phyloP scores from a whole-genome alignment of 1,140 invertebrate species.

The Habropoda laboriosa region DNA sequence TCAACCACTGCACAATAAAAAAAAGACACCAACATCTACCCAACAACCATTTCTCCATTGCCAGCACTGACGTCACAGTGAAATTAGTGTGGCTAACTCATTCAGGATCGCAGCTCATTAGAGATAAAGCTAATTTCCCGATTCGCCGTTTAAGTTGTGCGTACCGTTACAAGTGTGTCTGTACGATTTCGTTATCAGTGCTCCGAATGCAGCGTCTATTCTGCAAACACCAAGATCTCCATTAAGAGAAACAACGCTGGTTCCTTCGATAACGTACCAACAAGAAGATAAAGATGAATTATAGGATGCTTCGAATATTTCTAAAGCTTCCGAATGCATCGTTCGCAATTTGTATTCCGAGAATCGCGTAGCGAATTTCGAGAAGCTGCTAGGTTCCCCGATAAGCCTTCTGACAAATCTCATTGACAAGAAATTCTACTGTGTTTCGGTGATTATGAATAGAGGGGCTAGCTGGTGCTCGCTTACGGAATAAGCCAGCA shows the following conservation, averaged over 20 bases:
- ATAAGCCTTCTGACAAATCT: no score
- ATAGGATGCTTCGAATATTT: no score
- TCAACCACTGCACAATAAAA: not conserved
- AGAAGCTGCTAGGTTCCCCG: no score
- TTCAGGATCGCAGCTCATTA: slow-evolving; percentile 42
- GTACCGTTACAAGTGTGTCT: slow-evolving; percentile 35
- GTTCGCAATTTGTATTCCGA: no score
- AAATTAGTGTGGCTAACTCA: slow-evolving; percentile 6
- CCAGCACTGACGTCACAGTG: not conserved
- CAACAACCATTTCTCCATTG: not conserved
- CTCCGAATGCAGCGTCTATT: not conserved
- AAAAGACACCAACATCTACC: slow-evolving; percentile 20
- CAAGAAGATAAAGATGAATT: no score
- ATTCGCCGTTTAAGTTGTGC: slow-evolving; percentile 33
- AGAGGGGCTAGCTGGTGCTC: not conserved
- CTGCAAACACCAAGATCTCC: not conserved
- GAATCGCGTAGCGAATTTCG: no score
- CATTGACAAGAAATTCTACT: no score
- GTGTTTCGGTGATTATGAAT: not conserved
- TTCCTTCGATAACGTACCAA: no score
- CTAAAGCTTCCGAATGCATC: no score
- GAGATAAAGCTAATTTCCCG: slow-evolving; percentile 40
- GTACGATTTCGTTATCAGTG: slow-evolving; percentile 33
- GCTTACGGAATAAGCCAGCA: not conserved
- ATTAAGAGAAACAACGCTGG: no score